A percentile compares a stretch with the other conserved stretches of the same genome.
Conservation (phyloP, 2,797 vertebrate genomes). For the Molossus alvarezi region DNA sequence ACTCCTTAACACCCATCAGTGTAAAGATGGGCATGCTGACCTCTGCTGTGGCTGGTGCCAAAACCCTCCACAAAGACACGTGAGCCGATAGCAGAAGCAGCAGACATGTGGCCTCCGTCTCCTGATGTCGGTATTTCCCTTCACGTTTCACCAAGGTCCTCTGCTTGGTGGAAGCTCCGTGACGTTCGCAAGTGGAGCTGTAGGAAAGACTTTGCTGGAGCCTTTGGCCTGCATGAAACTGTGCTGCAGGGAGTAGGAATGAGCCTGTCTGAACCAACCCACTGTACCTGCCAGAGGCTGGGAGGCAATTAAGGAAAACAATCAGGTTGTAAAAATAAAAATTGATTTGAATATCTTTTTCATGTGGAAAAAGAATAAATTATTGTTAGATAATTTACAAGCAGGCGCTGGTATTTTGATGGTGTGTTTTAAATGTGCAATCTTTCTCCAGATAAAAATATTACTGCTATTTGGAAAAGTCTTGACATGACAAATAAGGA, state of each 20-base stretch:
- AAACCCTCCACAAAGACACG: background rate
- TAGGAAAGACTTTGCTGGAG: background rate
- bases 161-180: background rate
- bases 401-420: background rate
- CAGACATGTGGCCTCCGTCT: too few relatives aligned
- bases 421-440: conserved; percentile 41
- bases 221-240: background rate
- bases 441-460: conserved; percentile 70
- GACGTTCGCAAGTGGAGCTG: background rate
- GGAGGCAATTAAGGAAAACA: background rate
- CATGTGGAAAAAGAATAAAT: background rate
- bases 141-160: fast-evolving
- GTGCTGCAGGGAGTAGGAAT: background rate
- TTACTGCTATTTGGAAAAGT: conserved; percentile 53
- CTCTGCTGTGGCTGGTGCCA: background rate
- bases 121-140: background rate
- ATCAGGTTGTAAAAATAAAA: conserved; percentile 27
- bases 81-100: background rate
- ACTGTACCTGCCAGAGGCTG: background rate
- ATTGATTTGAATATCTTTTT: background rate
- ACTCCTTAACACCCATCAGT: background rate
- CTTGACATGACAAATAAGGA: conserved; percentile 66
- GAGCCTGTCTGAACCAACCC: background rate
- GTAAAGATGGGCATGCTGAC: background rate
- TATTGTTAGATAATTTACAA: conserved; percentile 33